Evolutionary conservation across 2,888 invertebrate species (phyloP).

Genomic region (Chirona hameri): DNA sequence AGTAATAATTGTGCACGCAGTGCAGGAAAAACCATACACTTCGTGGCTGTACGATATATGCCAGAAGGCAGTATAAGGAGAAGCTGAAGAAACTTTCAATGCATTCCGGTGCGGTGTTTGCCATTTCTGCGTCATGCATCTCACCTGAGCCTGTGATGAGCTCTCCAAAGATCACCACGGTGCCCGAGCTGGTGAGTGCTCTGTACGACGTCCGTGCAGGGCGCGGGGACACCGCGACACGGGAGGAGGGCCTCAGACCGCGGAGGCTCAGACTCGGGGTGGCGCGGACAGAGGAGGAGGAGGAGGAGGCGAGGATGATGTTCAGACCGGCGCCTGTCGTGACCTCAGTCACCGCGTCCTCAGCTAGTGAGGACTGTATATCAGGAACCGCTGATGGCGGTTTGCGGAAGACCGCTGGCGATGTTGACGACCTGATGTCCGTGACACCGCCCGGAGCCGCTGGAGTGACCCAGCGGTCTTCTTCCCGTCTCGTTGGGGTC

Average conservation of each 20-base stretch:
- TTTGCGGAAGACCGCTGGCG: too few species aligned
- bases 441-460: neutral
- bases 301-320: too few species aligned
- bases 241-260: neutral
- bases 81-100: conserved; percentile 31
- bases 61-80: neutral
- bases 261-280: neutral
- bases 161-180: neutral
- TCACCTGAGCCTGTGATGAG: neutral
- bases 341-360: too few species aligned
- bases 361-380: too few species aligned
- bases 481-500: too few species aligned
- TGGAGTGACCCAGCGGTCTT: neutral
- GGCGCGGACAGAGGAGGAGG: neutral
- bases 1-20: too few species aligned
- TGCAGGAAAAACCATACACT: neutral
- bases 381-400: too few species aligned
- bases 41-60: too few species aligned
- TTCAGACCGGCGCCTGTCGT: too few species aligned
- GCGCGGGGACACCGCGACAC: neutral
- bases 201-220: neutral
- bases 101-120: too few species aligned
- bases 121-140: neutral
- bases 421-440: too few species aligned
- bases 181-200: neutral